Evolutionary conservation across 2,113 vertebrate species (phyloP), one percentile per base, ranked within the genome.

Genomic region (Camelus bactrianus): DNA sequence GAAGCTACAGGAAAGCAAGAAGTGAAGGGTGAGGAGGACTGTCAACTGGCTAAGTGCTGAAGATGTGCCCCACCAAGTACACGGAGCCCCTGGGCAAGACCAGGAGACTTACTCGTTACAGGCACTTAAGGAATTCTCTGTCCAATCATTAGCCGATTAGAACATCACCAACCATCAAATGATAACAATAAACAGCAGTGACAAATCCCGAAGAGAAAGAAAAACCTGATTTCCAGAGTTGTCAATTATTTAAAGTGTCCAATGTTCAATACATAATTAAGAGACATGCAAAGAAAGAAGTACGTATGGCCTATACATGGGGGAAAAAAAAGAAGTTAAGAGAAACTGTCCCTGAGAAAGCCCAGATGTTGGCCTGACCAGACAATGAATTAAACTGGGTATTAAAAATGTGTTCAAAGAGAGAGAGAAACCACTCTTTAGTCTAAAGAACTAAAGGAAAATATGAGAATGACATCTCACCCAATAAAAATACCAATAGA

Each of bases 401-500:
- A 72, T 83, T 48, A 73, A 46, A 62, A 48, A 46, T 35, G 46
- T 35, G 38, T 69, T 95, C 26, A 77, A 93, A 54, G 42, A 80
- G 62, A 42, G 72, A 28, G 70, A 14, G 26, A 88, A 67, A 52
- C 26, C 54, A 38, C 8, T 42, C 38, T 42, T 42, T 42, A 42
- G 48, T 14, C 83, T 80, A 87, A 87, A 93, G 42, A 81, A 70
- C 42, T 28, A 46, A 69, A 62, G 77, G 52, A 70, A 89, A 95
- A 70, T 60, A 77, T 52, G 54, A 83, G 52, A 89, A 54, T 64
- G 35, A 58, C 30, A 10, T 70, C 30, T 93, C 69, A 89, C 70
- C 9, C 84, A 93, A 93, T 77, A 77, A 69, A 93, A 93, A n/a
- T 70, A 60, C 35, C 77, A 84, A 14, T 62, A 70, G 82, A 85